A percentile compares a stretch with the other conserved stretches of the same genome.
Conservation (phyloP, 2,113 vertebrate species). For the Gulo gulo region DNA sequence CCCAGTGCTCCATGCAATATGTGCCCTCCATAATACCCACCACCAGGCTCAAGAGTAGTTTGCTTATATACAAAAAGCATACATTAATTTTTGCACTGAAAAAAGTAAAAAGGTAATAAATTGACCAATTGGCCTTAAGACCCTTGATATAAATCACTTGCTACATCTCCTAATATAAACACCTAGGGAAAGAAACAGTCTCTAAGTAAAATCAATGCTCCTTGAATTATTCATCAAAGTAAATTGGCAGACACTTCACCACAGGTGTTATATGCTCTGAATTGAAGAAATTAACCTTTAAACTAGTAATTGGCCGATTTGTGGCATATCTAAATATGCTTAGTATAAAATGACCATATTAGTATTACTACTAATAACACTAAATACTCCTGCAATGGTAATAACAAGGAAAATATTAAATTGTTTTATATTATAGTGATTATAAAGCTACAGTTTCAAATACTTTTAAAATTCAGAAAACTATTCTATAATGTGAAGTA, state of each 20-base stretch:
- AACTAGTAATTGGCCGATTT: not conserved
- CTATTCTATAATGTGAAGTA: not conserved
- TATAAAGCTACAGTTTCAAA: not conserved
- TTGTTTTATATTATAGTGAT: not conserved
- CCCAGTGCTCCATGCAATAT: no score
- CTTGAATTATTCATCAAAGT: slow-evolving; percentile 56
- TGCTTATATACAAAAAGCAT: not conserved
- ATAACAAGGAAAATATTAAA: not conserved
- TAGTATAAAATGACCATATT: not conserved
- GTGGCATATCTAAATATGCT: slow-evolving; percentile 26
- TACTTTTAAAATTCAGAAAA: not conserved
- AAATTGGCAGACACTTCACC: slow-evolving; percentile 1
- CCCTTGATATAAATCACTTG: slow-evolving; percentile 4
- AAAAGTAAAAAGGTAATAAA: not conserved
- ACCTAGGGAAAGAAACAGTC: not conserved
- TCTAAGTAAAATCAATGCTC: slow-evolving; percentile 30
- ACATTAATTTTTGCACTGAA: slow-evolving; percentile 8
- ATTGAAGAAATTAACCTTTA: slow-evolving; percentile 45
- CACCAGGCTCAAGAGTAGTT: not conserved
- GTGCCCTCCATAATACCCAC: no score
- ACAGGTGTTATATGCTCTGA: slow-evolving; percentile 13
- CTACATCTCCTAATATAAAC: not conserved
- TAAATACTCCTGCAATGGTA: not conserved
- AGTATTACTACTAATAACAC: not conserved
- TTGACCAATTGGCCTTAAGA: not conserved